A percentile compares a stretch with the other conserved stretches of the same genome.
phyloP scores from a whole-genome alignment of 2,113 vertebrate genomes.

The Vimba vimba region DNA sequence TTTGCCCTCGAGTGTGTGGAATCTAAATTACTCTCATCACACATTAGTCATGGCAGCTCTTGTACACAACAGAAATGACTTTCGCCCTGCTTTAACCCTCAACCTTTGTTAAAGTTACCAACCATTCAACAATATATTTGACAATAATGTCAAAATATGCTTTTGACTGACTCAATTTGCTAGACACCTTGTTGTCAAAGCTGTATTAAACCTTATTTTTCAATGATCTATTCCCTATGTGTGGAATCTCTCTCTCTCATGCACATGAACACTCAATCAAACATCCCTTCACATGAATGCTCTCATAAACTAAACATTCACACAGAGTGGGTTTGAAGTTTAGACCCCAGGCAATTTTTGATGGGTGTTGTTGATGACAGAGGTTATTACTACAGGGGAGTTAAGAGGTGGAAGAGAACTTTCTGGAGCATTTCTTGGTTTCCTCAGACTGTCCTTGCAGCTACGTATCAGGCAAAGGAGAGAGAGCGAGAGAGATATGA shows the following conservation, averaged over 20 bases:
- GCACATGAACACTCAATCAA: background rate
- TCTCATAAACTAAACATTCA: constrained; percentile 42
- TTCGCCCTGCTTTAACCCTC: background rate
- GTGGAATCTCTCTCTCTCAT: constrained; percentile 14
- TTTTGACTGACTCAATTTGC: background rate
- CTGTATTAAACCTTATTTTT: constrained; percentile 20
- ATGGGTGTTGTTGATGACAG: constrained; percentile 55
- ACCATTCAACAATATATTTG: constrained; percentile 1
- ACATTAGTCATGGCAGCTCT: constrained; percentile 26
- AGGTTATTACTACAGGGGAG: constrained; percentile 46
- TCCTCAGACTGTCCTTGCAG: constrained; percentile 26
- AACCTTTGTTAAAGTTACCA: constrained; percentile 10
- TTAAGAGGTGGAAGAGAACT: constrained; percentile 44
- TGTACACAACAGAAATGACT: constrained; percentile 9
- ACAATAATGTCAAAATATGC: constrained; percentile 4
- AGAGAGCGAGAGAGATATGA: background rate
- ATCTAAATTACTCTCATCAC: constrained; percentile 39
- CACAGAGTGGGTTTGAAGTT: constrained; percentile 52
- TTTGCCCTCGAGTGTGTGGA: constrained; percentile 11
- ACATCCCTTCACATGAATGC: constrained; percentile 31
- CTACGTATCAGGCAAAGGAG: background rate
- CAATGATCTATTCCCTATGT: background rate
- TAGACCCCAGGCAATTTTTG: constrained; percentile 41
- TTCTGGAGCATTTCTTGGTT: constrained; percentile 22
- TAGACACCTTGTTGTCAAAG: constrained; percentile 18